A percentile compares a stretch with the other conserved stretches of the same genome.
Conservation (phyloP, 1,140 invertebrate species). For the Leptinotarsa lineolata region DNA sequence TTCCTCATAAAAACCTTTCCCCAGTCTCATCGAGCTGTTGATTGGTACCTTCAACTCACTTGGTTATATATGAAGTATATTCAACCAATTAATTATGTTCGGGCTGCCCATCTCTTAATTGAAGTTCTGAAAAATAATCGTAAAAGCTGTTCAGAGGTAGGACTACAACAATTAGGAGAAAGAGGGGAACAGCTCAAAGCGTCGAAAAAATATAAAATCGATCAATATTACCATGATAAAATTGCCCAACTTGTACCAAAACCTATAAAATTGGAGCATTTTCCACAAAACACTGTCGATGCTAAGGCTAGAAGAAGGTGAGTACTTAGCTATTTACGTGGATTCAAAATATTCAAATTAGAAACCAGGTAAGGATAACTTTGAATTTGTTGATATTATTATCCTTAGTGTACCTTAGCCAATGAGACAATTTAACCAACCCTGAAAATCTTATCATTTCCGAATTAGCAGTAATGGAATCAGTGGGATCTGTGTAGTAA, state of each 20-base stretch:
- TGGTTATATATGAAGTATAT: slow-evolving; percentile 33
- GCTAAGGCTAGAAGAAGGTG: slow-evolving; percentile 27
- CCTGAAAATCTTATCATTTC: too few relatives aligned
- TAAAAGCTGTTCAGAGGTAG: slow-evolving; percentile 27
- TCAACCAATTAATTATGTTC: slow-evolving; percentile 17
- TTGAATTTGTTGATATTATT: too few relatives aligned
- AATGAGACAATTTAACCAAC: too few relatives aligned
- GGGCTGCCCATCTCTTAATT: slow-evolving; percentile 33
- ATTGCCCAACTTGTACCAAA: slow-evolving; percentile 19
- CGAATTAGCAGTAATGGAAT: too few relatives aligned
- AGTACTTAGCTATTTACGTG: slow-evolving; percentile 15
- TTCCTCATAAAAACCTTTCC: slow-evolving; percentile 34
- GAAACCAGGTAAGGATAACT: too few relatives aligned
- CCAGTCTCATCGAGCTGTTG: slow-evolving; percentile 21
- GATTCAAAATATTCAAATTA: background rate
- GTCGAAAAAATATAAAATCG: slow-evolving; percentile 30
- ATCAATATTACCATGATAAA: slow-evolving; percentile 25
- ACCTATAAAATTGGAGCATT: slow-evolving; percentile 18
- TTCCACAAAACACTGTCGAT: slow-evolving; percentile 21
- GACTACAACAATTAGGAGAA: slow-evolving; percentile 26
- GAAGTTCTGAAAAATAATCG: slow-evolving; percentile 32
- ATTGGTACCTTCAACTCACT: slow-evolving; percentile 32
- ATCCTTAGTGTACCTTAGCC: too few relatives aligned
- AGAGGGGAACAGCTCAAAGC: slow-evolving; percentile 32
- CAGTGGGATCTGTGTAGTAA: too few relatives aligned